Percentiles rank a stretch among this genome's conserved stretches.
phyloP scores from a whole-genome alignment of 2,888 invertebrate genomes.

The Xanthia icteritia region DNA sequence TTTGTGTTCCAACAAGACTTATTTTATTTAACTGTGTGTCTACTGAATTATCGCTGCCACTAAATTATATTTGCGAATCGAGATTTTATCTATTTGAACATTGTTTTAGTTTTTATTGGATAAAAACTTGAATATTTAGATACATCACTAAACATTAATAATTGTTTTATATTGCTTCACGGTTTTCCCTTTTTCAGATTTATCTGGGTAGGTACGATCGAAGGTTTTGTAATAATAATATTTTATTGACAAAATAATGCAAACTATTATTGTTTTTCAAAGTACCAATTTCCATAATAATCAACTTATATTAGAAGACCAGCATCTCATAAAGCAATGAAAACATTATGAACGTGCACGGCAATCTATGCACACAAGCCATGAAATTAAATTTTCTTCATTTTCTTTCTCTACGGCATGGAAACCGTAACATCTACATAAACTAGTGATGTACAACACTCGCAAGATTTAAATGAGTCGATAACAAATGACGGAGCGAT shows the following conservation, averaged over 20 bases:
- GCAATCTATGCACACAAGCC: constrained; percentile 22
- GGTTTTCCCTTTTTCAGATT: background rate
- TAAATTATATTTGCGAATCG: constrained; percentile 41
- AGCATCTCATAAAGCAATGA: constrained; percentile 23
- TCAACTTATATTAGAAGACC: constrained; percentile 4
- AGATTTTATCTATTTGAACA: constrained; percentile 32
- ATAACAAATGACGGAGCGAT: constrained; percentile 74
- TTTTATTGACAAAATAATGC: background rate
- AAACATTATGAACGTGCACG: constrained; percentile 24
- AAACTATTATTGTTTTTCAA: background rate
- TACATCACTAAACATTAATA: background rate
- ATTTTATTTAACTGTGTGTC: constrained; percentile 62
- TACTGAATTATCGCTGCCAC: constrained; percentile 44
- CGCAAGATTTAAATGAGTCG: constrained; percentile 72
- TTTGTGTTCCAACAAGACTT: constrained; percentile 56
- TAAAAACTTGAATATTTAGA: constrained; percentile 1
- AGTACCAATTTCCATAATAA: constrained; percentile 4
- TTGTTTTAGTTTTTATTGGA: constrained; percentile 28
- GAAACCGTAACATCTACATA: constrained; percentile 33
- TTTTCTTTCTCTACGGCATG: constrained; percentile 13
- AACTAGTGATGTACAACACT: constrained; percentile 64
- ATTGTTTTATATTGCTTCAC: background rate
- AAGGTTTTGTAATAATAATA: background rate
- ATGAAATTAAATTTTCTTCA: constrained; percentile 36
- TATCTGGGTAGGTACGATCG: background rate